These are phyloP conservation scores for Solenopsis fugax DNA, from an alignment of 1,140 invertebrate genomes.

Conservation along the genomic window DNA sequence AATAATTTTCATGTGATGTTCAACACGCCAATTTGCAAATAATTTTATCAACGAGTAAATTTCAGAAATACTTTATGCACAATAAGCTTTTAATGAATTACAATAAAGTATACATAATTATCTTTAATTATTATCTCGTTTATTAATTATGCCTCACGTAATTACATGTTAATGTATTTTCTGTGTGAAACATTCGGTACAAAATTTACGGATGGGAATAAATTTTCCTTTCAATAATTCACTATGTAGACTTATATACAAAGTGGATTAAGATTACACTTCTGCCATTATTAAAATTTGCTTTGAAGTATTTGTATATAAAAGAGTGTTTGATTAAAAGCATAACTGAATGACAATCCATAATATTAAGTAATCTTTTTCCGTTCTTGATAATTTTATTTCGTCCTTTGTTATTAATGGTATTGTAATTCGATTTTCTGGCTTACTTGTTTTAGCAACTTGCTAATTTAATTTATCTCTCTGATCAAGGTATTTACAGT, in stretches of 20 bases:
- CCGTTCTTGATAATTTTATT: background rate
- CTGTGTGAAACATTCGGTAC: background rate
- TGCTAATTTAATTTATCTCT: slow-evolving; percentile 40
- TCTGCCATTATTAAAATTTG: background rate
- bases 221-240: background rate
- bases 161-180: slow-evolving; percentile 7
- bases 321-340: background rate
- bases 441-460: slow-evolving; percentile 4
- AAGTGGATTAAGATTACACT: slow-evolving; percentile 14
- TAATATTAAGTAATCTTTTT: background rate
- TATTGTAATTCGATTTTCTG: background rate
- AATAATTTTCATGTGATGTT: background rate
- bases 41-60: background rate
- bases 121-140: background rate
- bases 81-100: slow-evolving; percentile 12
- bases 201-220: background rate
- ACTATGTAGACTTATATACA: background rate
- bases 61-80: background rate
- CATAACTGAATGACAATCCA: background rate
- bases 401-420: background rate
- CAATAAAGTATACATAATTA: background rate
- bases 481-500: background rate
- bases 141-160: slow-evolving; percentile 7
- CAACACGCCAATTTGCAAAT: background rate
- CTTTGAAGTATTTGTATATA: background rate